These are phyloP conservation scores for Helogale parvula DNA, from an alignment of 2,113 vertebrate genomes.

Conservation along the genomic window DNA sequence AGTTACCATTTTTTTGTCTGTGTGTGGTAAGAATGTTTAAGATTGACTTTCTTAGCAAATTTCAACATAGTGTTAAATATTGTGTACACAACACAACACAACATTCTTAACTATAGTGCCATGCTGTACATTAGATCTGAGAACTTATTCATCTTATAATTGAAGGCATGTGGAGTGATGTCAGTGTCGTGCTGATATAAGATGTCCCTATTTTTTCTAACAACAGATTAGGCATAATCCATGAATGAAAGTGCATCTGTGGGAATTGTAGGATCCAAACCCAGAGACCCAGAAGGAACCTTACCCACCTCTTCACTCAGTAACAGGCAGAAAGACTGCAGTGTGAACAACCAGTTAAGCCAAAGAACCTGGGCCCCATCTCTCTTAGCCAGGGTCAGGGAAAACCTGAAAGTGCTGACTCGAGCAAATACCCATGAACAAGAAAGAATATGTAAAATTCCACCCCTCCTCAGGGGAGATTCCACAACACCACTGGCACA, in stretches of 20 bases:
- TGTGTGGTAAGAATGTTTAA: background rate
- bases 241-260: background rate
- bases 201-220: background rate
- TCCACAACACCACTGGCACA: background rate
- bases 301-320: background rate
- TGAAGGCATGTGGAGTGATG: background rate
- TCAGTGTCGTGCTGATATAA: background rate
- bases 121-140: background rate
- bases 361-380: background rate
- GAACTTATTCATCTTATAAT: background rate
- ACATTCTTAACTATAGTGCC: background rate
- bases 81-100: background rate
- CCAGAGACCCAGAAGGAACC: background rate
- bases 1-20: background rate
- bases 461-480: background rate
- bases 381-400: background rate
- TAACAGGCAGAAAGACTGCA: background rate
- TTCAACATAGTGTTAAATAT: background rate
- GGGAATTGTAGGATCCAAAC: background rate
- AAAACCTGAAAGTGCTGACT: background rate
- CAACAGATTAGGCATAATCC: background rate
- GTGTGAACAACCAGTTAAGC: background rate
- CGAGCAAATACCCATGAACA: background rate
- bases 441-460: background rate
- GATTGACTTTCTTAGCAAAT: background rate